Evolutionary conservation across 2,888 invertebrate genomes (phyloP), one percentile per base, ranked within the genome.

Genomic region (Lymantria dispar): DNA sequence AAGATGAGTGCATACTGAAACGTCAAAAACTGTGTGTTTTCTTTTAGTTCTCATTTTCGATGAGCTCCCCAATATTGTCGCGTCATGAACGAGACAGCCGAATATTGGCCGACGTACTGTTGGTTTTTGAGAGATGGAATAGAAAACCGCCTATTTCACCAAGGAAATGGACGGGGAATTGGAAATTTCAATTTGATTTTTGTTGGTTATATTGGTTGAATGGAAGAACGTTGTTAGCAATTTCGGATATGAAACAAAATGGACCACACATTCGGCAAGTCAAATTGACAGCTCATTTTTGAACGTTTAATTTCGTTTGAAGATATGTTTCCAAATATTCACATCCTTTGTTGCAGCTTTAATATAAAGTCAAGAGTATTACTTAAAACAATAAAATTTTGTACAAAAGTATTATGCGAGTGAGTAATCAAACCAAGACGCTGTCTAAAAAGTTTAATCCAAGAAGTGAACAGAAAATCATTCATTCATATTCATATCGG

Each of bases 1-100:
- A 68, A 80, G 85, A 80, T 84, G 88, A 89, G 87, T 89, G 88
- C 86, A 89, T 89, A 89, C 89, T 87, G 90, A 83, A 88, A 87
- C 70, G 89, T 90, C 90, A 87, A 83, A 85, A 84, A 81, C 39
- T 52, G 53, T 80, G 53, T 80, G 77, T 74, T 78, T 89, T 87
- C 88, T 90, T 90, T 89, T 89, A 75, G 82, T 82, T 86, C 82
- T 87, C 82, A 88, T 90, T 90, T 87, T 85, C 75, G 82, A 80
- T 75, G 77, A 73, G 75, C 80, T 83, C 65, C 79, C 88, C 86
- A 87, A 88, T 87, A 84, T 42, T 83, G 85, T 68, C 77, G 74
- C 80, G 89, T 89, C 87, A 85, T 74, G 80, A 72, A 75, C 51
- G 80, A 79, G 81, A 84, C 85, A 78, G 84, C 73, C 78, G 68